A percentile compares a stretch with the other conserved stretches of the same genome.
phyloP scores from a whole-genome alignment of 2,797 vertebrate genomes.

The Megalops cyprinoides region DNA sequence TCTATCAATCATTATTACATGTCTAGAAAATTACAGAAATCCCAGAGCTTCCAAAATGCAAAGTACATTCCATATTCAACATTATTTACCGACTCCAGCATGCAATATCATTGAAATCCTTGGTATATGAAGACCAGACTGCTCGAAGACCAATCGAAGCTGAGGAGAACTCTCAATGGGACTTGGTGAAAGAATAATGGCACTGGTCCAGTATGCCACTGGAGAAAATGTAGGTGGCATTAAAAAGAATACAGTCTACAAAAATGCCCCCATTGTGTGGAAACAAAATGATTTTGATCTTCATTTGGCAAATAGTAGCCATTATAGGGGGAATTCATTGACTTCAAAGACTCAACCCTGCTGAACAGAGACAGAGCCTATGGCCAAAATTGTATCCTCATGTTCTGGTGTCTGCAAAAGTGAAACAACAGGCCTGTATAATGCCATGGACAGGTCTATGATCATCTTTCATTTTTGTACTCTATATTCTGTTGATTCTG shows the following conservation, averaged over 20 bases:
- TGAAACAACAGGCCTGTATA: too few relatives aligned
- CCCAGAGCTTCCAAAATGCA: conserved; percentile 44
- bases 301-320: not conserved
- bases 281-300: not conserved
- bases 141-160: conserved; percentile 49
- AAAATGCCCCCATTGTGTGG: not conserved
- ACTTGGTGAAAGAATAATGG: conserved; percentile 24
- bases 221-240: not conserved
- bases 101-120: conserved; percentile 46
- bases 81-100: conserved; percentile 50
- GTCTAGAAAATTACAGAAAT: conserved; percentile 48
- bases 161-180: conserved; percentile 34
- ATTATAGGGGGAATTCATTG: not conserved
- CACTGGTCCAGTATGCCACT: not conserved
- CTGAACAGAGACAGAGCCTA: too few relatives aligned
- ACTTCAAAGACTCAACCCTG: not conserved
- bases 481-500: too few relatives aligned
- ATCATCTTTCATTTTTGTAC: too few relatives aligned
- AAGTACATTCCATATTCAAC: conserved; percentile 42
- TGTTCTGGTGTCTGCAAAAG: too few relatives aligned
- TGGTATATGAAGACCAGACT: conserved; percentile 52
- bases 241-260: not conserved
- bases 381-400: too few relatives aligned
- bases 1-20: conserved; percentile 53
- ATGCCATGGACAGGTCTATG: too few relatives aligned